Evolutionary conservation across 2,797 vertebrate genomes (phyloP).

Genomic region (Hydrocynus forskahlii): DNA sequence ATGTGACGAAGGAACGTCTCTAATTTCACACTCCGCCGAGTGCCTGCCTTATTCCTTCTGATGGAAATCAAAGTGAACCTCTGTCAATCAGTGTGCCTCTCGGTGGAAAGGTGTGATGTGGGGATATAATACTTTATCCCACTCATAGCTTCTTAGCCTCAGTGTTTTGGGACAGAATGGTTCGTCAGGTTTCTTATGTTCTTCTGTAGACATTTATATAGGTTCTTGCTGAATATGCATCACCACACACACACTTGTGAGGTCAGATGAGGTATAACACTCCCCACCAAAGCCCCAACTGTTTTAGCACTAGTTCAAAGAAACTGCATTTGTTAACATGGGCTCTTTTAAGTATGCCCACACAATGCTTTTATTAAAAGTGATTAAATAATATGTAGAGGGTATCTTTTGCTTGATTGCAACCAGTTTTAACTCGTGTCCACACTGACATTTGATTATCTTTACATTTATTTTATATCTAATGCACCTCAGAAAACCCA

Average conservation of each 20-base stretch:
- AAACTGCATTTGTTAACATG: background rate
- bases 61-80: slow-evolving; percentile 52
- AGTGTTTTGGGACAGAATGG: slow-evolving; percentile 8
- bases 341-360: background rate
- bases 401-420: background rate
- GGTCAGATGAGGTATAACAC: background rate
- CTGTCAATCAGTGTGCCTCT: slow-evolving; percentile 53
- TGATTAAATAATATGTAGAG: background rate
- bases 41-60: slow-evolving; percentile 50
- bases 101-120: slow-evolving; percentile 39
- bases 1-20: slow-evolving; percentile 61
- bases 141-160: slow-evolving; percentile 38
- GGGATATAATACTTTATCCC: slow-evolving; percentile 9
- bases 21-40: slow-evolving; percentile 79
- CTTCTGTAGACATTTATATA: background rate
- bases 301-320: slow-evolving; percentile 18
- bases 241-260: background rate
- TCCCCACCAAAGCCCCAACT: background rate
- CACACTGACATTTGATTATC: background rate
- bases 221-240: background rate
- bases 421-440: background rate
- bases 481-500: too few species aligned
- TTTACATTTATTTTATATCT: background rate
- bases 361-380: slow-evolving; percentile 14
- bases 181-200: background rate